Evolutionary conservation across 2,888 invertebrate species (phyloP).

Genomic region (Meghimatium bilineatum): DNA sequence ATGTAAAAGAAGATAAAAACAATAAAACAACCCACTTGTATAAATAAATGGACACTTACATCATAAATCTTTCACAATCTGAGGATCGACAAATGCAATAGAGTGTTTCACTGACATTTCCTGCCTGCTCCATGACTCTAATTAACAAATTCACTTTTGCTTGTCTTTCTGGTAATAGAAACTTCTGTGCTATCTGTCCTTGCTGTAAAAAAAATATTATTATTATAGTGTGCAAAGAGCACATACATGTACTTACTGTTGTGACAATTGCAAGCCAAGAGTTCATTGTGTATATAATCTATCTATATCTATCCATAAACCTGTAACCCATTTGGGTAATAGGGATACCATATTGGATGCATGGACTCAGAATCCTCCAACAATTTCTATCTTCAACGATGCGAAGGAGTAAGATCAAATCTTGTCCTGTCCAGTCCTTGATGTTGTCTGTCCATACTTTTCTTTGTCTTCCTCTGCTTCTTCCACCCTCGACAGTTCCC

Average conservation of each 20-base stretch:
- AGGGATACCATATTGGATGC: no score
- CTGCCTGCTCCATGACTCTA: slow-evolving; percentile 65
- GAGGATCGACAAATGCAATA: slow-evolving; percentile 97
- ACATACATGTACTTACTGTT: background rate
- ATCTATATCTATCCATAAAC: no score
- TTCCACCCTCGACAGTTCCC: no score
- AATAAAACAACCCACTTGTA: background rate
- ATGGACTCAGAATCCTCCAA: no score
- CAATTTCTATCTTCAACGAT: no score
- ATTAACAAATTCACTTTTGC: slow-evolving; percentile 70
- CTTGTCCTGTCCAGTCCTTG: no score
- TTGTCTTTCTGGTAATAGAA: slow-evolving; percentile 68
- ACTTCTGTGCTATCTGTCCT: slow-evolving; percentile 61
- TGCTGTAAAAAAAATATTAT: slow-evolving; percentile 27
- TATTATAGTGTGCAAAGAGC: background rate
- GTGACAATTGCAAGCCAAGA: background rate
- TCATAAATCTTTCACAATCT: slow-evolving; percentile 97
- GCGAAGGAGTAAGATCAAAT: no score
- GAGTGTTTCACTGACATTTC: slow-evolving; percentile 52
- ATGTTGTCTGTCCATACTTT: no score
- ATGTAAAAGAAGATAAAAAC: no score
- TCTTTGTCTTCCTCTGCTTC: no score
- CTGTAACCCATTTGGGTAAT: no score
- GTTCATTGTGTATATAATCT: no score
- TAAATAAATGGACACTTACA: slow-evolving; percentile 81